Percentiles rank a stretch among this genome's conserved stretches.
phyloP scores from a whole-genome alignment of 2,113 vertebrate genomes.

The Epinephelus fuscoguttatus region DNA sequence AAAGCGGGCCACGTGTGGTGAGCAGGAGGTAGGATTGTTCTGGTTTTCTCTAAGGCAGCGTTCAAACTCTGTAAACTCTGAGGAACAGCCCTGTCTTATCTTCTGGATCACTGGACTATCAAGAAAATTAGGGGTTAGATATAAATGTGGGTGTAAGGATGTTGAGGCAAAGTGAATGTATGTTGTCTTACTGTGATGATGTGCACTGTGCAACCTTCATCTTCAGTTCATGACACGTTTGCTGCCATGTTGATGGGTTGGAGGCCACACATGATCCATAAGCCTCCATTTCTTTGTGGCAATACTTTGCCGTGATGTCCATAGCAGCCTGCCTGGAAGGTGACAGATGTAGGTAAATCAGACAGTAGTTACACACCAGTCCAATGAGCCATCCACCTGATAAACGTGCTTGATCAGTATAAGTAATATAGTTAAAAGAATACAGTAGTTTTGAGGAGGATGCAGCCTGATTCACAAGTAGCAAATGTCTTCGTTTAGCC shows the following conservation, averaged over 20 bases:
- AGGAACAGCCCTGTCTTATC: slow-evolving; percentile 88
- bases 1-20: slow-evolving; percentile 86
- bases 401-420: not conserved
- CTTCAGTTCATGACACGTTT: slow-evolving; percentile 89
- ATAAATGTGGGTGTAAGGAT: not conserved
- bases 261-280: slow-evolving; percentile 92
- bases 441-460: not conserved
- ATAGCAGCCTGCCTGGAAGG: slow-evolving; percentile 92
- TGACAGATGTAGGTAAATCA: not conserved
- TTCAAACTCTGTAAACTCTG: slow-evolving; percentile 90
- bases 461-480: not conserved
- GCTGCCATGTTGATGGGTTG: slow-evolving; percentile 91
- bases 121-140: not conserved
- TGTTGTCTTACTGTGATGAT: slow-evolving; percentile 90
- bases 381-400: not conserved
- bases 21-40: slow-evolving; percentile 83
- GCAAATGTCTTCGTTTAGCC: not conserved
- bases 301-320: slow-evolving; percentile 90
- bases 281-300: slow-evolving; percentile 89
- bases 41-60: slow-evolving; percentile 90
- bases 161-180: not conserved
- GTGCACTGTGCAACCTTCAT: slow-evolving; percentile 91
- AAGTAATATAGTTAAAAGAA: not conserved
- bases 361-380: not conserved
- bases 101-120: slow-evolving; percentile 90